These are phyloP conservation scores for Thomomys bottae DNA, from an alignment of 2,113 vertebrate genomes.

Conservation along the genomic window DNA sequence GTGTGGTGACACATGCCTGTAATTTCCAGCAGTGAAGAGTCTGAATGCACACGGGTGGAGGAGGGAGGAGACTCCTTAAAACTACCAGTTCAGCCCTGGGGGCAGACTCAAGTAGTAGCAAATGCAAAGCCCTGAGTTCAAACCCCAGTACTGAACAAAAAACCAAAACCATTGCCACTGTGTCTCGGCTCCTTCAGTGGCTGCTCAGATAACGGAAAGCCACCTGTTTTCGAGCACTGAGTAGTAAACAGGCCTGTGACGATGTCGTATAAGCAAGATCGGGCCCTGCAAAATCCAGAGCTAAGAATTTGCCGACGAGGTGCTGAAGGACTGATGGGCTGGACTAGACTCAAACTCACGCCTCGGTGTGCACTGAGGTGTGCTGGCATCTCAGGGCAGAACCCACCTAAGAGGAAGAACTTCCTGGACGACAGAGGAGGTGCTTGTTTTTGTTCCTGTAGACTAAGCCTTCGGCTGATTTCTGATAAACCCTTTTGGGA, in stretches of 20 bases:
- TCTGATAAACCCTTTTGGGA: conserved; percentile 18
- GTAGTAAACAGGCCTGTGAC: fast-evolving
- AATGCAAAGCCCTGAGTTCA: too few relatives aligned
- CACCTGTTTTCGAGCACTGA: neutral
- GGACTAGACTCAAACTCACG: neutral
- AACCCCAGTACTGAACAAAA: neutral
- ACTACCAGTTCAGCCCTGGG: too few relatives aligned
- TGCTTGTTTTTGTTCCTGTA: conserved; percentile 35
- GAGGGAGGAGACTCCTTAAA: too few relatives aligned
- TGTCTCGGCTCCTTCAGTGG: neutral
- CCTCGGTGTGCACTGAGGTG: neutral
- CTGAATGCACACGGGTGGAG: too few relatives aligned
- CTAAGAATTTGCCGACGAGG: neutral
- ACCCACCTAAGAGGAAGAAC: neutral
- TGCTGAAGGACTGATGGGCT: too few relatives aligned
- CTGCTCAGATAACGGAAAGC: neutral
- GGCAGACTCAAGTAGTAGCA: too few relatives aligned
- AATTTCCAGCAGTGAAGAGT: too few relatives aligned
- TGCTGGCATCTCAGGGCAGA: neutral
- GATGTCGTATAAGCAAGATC: neutral
- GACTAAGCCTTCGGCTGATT: neutral
- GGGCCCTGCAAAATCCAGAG: neutral
- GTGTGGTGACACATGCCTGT: too few relatives aligned
- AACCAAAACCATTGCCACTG: neutral
- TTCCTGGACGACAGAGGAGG: neutral